These are phyloP conservation scores for Doris montereyensis DNA, from an alignment of 2,888 invertebrate genomes.

Conservation along the genomic window DNA sequence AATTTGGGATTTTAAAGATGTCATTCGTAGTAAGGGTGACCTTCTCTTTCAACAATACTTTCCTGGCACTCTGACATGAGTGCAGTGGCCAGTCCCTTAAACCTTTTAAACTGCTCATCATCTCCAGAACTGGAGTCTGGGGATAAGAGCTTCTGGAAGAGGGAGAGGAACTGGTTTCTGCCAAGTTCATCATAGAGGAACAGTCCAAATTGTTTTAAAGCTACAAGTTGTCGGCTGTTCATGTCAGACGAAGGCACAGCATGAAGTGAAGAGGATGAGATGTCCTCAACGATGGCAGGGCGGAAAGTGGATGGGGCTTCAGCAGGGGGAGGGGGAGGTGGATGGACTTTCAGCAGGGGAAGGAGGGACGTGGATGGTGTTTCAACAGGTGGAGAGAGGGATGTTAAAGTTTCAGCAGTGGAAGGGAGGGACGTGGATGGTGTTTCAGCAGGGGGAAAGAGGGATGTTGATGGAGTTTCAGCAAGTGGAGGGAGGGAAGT, in stretches of 20 bases:
- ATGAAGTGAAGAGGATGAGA: too few species aligned
- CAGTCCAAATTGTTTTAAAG: not conserved
- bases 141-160: not conserved
- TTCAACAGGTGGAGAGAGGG: not conserved
- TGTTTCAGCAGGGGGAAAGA: not conserved
- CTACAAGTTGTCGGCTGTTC: not conserved
- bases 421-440: not conserved
- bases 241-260: not conserved
- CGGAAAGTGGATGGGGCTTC: not conserved
- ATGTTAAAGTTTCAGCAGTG: not conserved
- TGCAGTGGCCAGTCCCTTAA: not conserved
- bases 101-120: not conserved
- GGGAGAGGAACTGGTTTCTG: not conserved
- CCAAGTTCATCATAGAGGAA: not conserved
- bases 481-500: not conserved
- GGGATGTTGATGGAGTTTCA: not conserved
- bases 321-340: not conserved
- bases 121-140: not conserved
- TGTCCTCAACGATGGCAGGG: too few species aligned
- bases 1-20: not conserved
- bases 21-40: not conserved
- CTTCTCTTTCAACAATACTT: not conserved
- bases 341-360: not conserved
- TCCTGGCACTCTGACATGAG: not conserved
- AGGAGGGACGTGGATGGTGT: not conserved